These are phyloP conservation scores for Arctopsyche grandis DNA, from an alignment of 1,140 invertebrate genomes.

Conservation along the genomic window DNA sequence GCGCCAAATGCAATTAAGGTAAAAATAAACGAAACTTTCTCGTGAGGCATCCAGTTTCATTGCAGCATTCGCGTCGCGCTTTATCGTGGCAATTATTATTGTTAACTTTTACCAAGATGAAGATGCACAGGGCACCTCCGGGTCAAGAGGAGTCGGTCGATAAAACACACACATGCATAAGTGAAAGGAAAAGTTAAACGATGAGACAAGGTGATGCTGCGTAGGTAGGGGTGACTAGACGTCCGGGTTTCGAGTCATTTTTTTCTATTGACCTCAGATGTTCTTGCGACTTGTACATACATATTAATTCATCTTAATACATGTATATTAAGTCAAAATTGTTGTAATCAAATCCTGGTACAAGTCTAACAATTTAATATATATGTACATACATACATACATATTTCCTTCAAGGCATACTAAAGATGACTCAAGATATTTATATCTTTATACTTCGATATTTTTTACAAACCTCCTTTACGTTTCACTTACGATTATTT, in stretches of 20 bases:
- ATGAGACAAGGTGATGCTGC: not conserved
- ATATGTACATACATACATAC: not conserved
- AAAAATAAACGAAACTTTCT: not conserved
- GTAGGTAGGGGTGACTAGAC: not conserved
- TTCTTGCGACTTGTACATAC: not conserved
- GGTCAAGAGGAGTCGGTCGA: constrained; percentile 3
- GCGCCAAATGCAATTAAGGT: not conserved
- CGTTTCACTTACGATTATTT: no score
- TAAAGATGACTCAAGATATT: no score
- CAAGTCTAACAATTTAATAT: no score
- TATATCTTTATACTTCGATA: not conserved
- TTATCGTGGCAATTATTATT: not conserved
- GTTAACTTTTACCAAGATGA: constrained; percentile 4
- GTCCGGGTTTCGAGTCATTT: not conserved
- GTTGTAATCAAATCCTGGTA: no score
- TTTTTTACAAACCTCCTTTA: no score
- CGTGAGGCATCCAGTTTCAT: not conserved
- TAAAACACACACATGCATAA: not conserved
- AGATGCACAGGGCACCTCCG: constrained; percentile 21
- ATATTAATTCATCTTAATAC: no score
- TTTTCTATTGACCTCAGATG: no score
- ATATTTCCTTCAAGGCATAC: no score
- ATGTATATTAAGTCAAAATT: no score
- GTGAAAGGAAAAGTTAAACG: constrained; percentile 9
- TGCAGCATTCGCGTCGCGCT: not conserved